Conservation (phyloP, 2,797 vertebrate species). For the Heliangelus exortis region DNA sequence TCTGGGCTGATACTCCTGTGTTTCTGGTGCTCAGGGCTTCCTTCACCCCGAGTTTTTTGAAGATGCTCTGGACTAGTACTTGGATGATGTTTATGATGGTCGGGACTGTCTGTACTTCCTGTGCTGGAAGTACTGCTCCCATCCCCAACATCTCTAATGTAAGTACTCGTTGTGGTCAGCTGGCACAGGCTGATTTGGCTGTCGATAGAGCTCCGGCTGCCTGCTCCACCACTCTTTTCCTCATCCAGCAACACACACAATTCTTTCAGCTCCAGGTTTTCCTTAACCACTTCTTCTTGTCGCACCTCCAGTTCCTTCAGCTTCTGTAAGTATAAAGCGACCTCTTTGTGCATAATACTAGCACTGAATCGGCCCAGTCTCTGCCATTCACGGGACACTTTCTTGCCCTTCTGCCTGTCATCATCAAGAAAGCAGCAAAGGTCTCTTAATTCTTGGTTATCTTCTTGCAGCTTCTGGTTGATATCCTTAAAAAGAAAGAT, state of each 20-base stretch:
- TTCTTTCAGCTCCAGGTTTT: constrained; percentile 94
- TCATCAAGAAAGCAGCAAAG: constrained; percentile 97
- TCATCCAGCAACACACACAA: constrained; percentile 93
- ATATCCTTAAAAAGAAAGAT: constrained; percentile 86
- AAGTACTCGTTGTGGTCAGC: constrained; percentile 71
- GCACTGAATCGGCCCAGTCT: constrained; percentile 91
- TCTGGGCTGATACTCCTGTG: constrained; percentile 89
- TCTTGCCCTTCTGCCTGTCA: constrained; percentile 95
- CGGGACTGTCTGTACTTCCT: constrained; percentile 91
- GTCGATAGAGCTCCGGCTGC: constrained; percentile 90
- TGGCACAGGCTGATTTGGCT: constrained; percentile 92
- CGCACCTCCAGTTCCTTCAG: constrained; percentile 92
- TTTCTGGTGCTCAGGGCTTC: constrained; percentile 86
- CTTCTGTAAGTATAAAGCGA: constrained; percentile 92
- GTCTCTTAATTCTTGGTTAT: constrained; percentile 96
- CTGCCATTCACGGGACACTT: constrained; percentile 95
- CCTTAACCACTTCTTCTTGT: constrained; percentile 90
- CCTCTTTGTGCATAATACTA: constrained; percentile 93
- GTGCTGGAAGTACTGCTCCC: constrained; percentile 95
- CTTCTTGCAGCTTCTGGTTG: constrained; percentile 97
- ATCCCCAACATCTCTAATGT: constrained; percentile 90
- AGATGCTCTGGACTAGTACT: constrained; percentile 85
- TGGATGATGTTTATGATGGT: constrained; percentile 85
- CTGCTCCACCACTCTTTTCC: constrained; percentile 82
- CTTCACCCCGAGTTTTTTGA: constrained; percentile 78